Evolutionary conservation across 1,140 invertebrate species (phyloP), one percentile per base, ranked within the genome.

Genomic region (Archegozetes longisetosus): DNA sequence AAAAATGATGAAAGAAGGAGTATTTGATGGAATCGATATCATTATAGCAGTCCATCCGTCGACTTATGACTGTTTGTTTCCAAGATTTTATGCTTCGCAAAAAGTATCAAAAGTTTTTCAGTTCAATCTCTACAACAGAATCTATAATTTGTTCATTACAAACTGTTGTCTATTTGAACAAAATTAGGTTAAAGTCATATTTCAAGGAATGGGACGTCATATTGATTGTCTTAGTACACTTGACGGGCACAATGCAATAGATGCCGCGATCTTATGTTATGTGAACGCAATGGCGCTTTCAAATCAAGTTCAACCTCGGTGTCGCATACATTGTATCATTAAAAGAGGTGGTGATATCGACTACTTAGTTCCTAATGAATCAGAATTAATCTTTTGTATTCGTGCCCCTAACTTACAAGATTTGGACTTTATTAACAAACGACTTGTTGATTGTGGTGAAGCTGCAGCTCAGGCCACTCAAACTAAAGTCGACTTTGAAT

Each of bases 31-130:
- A 60, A 55, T 74, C 24, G 71, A 73, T 62, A 61, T 67, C 27
- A 70, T 71, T 3, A 64, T 74, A 65, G 74, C 74, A 71, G 70
- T 69, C 20, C 73, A 74, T 64, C 72, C 73, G 0, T 28, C 27
- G 6, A 40, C 6, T 40, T 40, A 40, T 40, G 32, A 40, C 32
- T 9, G 32, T 40, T 40, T 40, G 32, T 40, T 6, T 40, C 32
- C 32, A 40, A 40, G 17, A 17, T 40, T 40, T 40, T 40, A 40
- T 40, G 6, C 6, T 40, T 40, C 32, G 17, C 32, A 40, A 40
- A 40, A 40, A 40, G 32, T 40, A n/a, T n/a, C n/a, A n/a, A n/a
- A n/a, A n/a, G n/a, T 40, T 40, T 6, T 40, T 40, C 17, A 9
- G 17, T 40, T 40, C 17, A 40, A 40, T 9, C 32, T 40, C 17